Base-by-base conservation (phyloP, 2,888 invertebrate species). In the Eucriotettix oculatus region DNA sequence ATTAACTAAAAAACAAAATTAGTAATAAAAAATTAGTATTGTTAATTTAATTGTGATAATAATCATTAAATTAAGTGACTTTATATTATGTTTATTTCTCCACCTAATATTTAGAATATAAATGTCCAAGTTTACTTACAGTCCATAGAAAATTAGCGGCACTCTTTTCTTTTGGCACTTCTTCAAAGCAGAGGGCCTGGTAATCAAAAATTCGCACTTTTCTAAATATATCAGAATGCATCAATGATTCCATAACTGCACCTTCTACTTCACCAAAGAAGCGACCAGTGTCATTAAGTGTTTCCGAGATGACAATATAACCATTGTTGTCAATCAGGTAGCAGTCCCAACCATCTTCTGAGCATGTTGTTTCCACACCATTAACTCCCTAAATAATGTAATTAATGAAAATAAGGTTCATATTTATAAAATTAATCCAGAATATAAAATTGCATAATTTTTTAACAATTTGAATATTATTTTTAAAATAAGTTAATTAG, bases 131-230 rank as follows among this genome's bases (percentile, higher is more conserved):
- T 29, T 29, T 29, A 29, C 54, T 54, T 29, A 54, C 54, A 12
- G 11, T 54, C 54, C 52, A 75, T 62, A 58, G 66, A 29, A 29
- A 66, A 67, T 72, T 70, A 52, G 71, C 69, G 65, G 72, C 71
- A 66, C 71, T 76, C 42, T 42, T 61, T 16, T 56, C 14, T 54
- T 55, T 58, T 40, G 68, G 68, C 29, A 72, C 72, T 2, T 72
- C 71, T 58, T 86, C 81, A 67, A 90, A 88, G 68, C 93, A 93
- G 43, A 89, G 75, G 1, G 85, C 90, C 72, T 94, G 93, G 69
- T 89, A 91, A 72, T 94, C 92, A 68, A 85, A 91, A 57, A 93
- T 82, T 42, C 83, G 81, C 0, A 91, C 82, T 64, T 82, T 80
- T 61, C 85, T 82, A 70, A 84, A 94, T 63, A 92, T 83, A 1